phyloP scores from a whole-genome alignment of 2,888 invertebrate genomes.

The Alviniconcha strummeri region DNA sequence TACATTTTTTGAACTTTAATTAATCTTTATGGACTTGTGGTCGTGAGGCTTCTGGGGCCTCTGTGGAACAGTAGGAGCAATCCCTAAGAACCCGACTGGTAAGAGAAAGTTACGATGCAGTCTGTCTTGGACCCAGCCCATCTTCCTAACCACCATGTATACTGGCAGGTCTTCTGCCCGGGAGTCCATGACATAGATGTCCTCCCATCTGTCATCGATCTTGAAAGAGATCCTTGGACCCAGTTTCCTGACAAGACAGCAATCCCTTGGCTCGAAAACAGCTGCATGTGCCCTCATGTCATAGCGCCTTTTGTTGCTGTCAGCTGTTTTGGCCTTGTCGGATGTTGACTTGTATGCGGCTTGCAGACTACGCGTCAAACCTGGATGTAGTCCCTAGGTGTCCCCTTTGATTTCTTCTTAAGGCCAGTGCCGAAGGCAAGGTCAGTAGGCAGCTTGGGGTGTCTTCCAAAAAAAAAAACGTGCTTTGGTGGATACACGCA shows the following conservation, averaged over 20 bases:
- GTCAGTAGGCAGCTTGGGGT: neutral
- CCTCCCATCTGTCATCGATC: neutral
- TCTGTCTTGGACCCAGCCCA: neutral
- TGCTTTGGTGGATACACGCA: neutral
- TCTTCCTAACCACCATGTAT: neutral
- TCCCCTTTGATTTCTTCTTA: neutral
- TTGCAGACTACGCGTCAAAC: too few species aligned
- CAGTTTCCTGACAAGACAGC: neutral
- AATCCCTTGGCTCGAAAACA: neutral
- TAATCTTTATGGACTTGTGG: too few species aligned
- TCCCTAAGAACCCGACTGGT: constrained; percentile 1
- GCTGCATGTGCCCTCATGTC: neutral
- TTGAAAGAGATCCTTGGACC: neutral
- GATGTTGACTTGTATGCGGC: too few species aligned
- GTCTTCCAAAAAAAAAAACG: neutral
- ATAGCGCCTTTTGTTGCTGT: neutral
- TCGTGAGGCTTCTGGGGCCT: too few species aligned
- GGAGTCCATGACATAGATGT: neutral
- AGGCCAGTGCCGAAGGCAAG: neutral
- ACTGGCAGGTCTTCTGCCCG: neutral
- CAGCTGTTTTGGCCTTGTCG: neutral
- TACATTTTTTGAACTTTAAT: too few species aligned
- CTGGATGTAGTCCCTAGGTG: neutral
- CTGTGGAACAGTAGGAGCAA: too few species aligned
- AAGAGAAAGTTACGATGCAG: neutral